phyloP scores from a whole-genome alignment of 1,140 invertebrate genomes.

The Ceratitis capitata region DNA sequence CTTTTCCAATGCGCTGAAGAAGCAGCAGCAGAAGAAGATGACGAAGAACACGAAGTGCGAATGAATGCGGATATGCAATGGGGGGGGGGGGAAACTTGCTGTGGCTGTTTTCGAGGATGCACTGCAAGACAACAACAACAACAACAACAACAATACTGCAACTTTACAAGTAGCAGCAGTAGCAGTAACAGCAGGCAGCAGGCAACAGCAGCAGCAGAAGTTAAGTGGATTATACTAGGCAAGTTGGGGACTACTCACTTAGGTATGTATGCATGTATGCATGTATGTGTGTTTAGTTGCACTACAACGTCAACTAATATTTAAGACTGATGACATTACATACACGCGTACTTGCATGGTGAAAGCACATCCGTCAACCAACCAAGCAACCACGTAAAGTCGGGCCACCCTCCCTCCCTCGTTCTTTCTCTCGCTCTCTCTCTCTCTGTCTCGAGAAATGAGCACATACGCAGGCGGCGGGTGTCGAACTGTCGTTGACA shows the following conservation, averaged over 20 bases:
- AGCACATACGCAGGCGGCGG: neutral
- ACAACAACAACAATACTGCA: no score
- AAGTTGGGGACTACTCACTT: neutral
- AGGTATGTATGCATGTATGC: neutral
- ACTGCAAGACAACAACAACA: neutral
- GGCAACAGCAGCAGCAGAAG: neutral
- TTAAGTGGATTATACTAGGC: slow-evolving; percentile 19
- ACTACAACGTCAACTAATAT: neutral
- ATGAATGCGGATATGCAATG: slow-evolving; percentile 31
- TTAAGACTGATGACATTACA: neutral
- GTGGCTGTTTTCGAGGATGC: neutral
- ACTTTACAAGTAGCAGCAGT: neutral
- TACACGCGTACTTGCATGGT: neutral
- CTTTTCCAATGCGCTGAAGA: slow-evolving; percentile 34
- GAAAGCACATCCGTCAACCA: neutral
- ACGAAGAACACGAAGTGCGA: no score
- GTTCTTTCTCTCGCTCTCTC: no score
- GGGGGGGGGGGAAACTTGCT: slow-evolving; percentile 31
- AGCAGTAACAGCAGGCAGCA: neutral
- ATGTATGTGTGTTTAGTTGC: neutral
- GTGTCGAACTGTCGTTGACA: neutral
- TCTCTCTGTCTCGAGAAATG: neutral
- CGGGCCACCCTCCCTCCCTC: no score
- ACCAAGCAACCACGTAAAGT: no score
- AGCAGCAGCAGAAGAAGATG: no score